Base-by-base conservation (phyloP, 2,113 vertebrate species). In the Etia nguti region DNA sequence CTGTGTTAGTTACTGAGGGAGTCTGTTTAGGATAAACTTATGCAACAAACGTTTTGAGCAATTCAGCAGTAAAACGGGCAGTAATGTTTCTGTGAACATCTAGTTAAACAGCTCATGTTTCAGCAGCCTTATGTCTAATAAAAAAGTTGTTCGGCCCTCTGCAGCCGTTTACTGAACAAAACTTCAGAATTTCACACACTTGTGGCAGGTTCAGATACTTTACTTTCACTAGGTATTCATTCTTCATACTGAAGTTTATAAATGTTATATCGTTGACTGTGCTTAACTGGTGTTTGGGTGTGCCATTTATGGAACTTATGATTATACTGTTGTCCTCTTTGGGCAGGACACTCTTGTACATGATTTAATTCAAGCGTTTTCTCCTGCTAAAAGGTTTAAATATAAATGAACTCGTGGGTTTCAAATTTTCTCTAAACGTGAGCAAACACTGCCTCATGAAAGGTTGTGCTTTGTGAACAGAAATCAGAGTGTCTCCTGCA, bases 401-500 rank as follows among this genome's bases (percentile, higher is more conserved):
- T 65, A n/a, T 65, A 65, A 65, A 36, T 12, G 1, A 38, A 65
- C 31, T 36, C 31, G 4, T 59, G 56, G 26, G 26, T 31, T 59
- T 62, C 8, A 65, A 6, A 7, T n/a, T 62, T n/a, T 38, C 60
- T 38, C 41, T 48, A 24, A 43, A 48, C 26, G 2, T 48, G 24
- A 7, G 15, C 20, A 15, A 48, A 29, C 9, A 26, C 22, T 75
- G 16, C 1, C 0, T 50, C 24, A 77, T 20, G 16, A 46, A 77
- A 77, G 70, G 3, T 50, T 10, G 12, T 50, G 43, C 6, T 65
- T 59, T 26, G 10, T 22, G 4, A 31, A 82, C 94, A 98, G 98
- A 97, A 85, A 80, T 96, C 24, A 6, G 16, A 26, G 88, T 93
- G 6, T 95, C 96, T 81, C 96, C 90, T 5, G 89, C 94, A 2